A percentile compares a stretch with the other conserved stretches of the same genome.
These are phyloP conservation scores for Drosophila suboccidentalis DNA, from an alignment of 2,888 invertebrate species.

Conservation along the genomic window DNA sequence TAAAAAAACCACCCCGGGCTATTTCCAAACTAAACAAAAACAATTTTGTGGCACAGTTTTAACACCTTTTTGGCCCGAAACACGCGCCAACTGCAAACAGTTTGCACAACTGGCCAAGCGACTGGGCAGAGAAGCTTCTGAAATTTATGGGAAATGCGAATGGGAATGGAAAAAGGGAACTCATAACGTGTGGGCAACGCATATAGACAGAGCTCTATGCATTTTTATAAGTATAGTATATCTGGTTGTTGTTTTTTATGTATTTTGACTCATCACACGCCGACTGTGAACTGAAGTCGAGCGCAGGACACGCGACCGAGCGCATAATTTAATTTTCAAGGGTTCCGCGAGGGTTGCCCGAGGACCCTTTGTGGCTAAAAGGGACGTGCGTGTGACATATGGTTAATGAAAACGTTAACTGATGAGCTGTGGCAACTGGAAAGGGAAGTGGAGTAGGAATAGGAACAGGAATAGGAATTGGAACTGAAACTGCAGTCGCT, in stretches of 20 bases:
- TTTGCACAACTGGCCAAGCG: constrained; percentile 51
- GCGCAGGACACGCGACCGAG: constrained; percentile 73
- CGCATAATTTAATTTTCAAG: constrained; percentile 79
- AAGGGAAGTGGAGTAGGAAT: neutral
- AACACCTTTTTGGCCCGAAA: constrained; percentile 70
- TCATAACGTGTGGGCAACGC: constrained; percentile 22
- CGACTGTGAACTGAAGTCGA: constrained; percentile 37
- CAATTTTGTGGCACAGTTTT: constrained; percentile 75
- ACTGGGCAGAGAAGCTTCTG: constrained; percentile 31
- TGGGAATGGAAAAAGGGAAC: constrained; percentile 27
- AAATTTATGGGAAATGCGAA: constrained; percentile 53
- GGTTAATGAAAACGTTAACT: constrained; percentile 81
- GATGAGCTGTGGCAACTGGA: constrained; percentile 58
- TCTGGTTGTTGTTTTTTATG: constrained; percentile 62
- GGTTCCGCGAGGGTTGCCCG: constrained; percentile 40
- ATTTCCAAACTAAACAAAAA: constrained; percentile 7
- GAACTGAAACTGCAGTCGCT: constrained; percentile 19
- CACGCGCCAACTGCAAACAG: constrained; percentile 71
- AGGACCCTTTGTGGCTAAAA: constrained; percentile 30
- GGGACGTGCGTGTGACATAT: constrained; percentile 79
- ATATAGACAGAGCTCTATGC: constrained; percentile 26
- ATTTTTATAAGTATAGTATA: constrained; percentile 38
- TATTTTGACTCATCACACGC: constrained; percentile 73
- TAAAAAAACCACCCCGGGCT: constrained; percentile 61
- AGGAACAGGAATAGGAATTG: neutral